Evolutionary conservation across 2,113 vertebrate species (phyloP), one percentile per base, ranked within the genome.

Genomic region (Chitala chitala): DNA sequence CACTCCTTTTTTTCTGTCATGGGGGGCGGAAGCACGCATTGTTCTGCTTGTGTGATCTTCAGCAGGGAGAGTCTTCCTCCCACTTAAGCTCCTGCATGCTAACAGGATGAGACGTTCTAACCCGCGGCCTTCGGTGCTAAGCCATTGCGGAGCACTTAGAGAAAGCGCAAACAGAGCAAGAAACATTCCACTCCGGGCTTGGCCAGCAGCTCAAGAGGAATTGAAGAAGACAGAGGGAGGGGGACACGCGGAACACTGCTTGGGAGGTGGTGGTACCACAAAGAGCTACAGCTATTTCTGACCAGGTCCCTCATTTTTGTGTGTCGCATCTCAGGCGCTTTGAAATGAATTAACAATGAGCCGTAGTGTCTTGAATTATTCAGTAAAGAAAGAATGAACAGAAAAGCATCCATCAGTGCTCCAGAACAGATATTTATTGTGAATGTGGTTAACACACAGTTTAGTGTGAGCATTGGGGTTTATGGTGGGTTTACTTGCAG

Each of bases 271-370:
- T 7, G 6, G n/a, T 33, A 46, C 8, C 53, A 40, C 9, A 36
- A 13, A 68, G 64, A 73, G 61, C 29, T n/a, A 40, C 36, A 20
- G 55, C 66, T 72, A 33, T 69, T 73, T 69, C 31, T 38, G 64
- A 38, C 33, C 22, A 9, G 1, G 20, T 40, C 61, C 10, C 24
- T 72, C 42, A 15, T 73, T 42, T 66, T 68, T 22, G 33, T 69
- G 53, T 38, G 73, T 68, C 77, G 55, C 71, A 44, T 83, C 81
- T 79, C 74, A 76, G 69, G 77, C 74, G 58, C 65, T 71, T 42
- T 54, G 31, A 26, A 72, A 70, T 83, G 64, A 80, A 83, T 80
- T 77, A 82, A 79, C 51, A 61, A 82, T 69, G 33, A 26, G 33
- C 50, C 63, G 61, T 42, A 36, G 26, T 36, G n/a, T 26, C 61